Base-by-base conservation (phyloP, 2,888 invertebrate genomes). In the Meiosimyza platycephala region DNA sequence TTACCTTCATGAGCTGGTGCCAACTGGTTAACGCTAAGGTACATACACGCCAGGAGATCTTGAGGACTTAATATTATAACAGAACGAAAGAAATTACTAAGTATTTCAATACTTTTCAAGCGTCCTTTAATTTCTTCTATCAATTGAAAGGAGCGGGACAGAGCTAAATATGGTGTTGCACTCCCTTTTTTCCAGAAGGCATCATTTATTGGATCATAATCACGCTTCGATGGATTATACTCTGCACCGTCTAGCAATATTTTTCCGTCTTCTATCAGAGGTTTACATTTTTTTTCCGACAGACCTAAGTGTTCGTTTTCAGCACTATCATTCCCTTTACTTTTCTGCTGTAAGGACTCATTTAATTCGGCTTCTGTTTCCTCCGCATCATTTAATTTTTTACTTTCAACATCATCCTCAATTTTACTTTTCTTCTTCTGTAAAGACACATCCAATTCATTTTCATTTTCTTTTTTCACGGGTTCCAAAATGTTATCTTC, bases 1-100 rank as follows among this genome's bases (percentile, higher is more conserved):
- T 9, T 84, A 88, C 97, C 98, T 87, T 97, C 95, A 85, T 98
- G 98, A 0, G 98, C 96, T 0, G 99, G 99, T 0, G 96, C 98
- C 60, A 99, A 88, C 86, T 95, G 94, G 87, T 99, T 99, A n/a
- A 99, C 90, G 82, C 97, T 97, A 78, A 99, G 88, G 87, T 99
- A 99, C 18, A 99, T 91, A 79, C 96, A 95, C 0, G 95, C 92
- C 71, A 97, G 84, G 74, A 99, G 89, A 87, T 99, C 98, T n/a
- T 93, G 91, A 0, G 98, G 97, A 18, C 93, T 95, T 59, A 97
- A 88, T 6, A 92, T 91, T 40, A 97, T 94, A 15, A 98, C 96
- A 0, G 98, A 98, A 18, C 95, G 91, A 76, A 97, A 93, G 86
- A 94, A 98, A 87, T 99, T 99, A 81, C 94, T 91, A 60, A 99